Conservation (phyloP, 2,113 vertebrate species). For the Psilopsiagon aymara region DNA sequence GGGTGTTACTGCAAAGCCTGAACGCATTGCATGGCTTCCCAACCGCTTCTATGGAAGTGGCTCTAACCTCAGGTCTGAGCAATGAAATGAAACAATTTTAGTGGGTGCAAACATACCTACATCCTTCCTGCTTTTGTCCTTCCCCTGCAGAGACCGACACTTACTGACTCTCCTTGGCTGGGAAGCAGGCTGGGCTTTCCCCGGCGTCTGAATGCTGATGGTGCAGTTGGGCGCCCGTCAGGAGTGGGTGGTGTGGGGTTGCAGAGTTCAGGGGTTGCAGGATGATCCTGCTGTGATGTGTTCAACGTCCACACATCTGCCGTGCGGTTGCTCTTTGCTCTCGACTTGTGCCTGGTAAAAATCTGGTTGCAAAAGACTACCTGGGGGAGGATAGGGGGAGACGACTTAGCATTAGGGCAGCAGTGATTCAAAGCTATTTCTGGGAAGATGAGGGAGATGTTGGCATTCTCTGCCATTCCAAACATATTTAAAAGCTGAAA, state of each 20-base stretch:
- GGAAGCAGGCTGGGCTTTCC: background rate
- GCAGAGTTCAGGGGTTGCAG: background rate
- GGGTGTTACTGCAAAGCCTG: background rate
- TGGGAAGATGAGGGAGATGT: constrained; percentile 55
- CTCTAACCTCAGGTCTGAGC: background rate
- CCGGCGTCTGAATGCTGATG: accelerated
- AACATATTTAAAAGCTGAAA: constrained; percentile 60
- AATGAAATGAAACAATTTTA: background rate
- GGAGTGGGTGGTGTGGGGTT: accelerated
- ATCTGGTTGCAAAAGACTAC: background rate
- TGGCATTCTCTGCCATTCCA: constrained; percentile 57
- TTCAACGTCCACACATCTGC: background rate
- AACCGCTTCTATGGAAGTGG: accelerated
- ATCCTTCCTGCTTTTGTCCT: background rate
- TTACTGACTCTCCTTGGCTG: background rate
- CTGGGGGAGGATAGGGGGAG: background rate
- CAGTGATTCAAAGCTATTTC: constrained; percentile 63
- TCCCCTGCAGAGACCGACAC: background rate
- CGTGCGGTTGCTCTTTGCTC: accelerated
- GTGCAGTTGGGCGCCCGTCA: accelerated
- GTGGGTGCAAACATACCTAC: background rate
- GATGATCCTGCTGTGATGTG: background rate
- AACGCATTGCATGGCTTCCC: accelerated
- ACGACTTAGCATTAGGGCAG: background rate
- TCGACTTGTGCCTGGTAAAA: constrained; percentile 6